Conservation (phyloP, 2,888 invertebrate species). For the Eupithecia tripunctaria region DNA sequence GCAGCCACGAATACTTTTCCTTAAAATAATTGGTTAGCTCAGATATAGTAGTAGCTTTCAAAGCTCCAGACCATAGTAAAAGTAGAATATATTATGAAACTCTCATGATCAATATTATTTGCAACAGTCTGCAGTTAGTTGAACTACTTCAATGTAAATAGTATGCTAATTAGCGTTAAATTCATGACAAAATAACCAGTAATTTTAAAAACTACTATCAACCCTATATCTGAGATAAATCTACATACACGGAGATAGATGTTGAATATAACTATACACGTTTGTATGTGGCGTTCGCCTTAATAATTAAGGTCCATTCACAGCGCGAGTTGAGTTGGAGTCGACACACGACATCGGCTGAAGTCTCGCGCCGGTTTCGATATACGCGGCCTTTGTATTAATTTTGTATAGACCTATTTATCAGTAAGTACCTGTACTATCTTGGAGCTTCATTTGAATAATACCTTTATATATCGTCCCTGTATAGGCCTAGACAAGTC, state of each 20-base stretch:
- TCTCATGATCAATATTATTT: no score
- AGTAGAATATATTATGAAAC: no score
- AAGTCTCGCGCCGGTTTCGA: constrained; percentile 18
- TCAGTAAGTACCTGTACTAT: neutral
- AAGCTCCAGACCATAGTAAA: neutral
- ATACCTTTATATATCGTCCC: neutral
- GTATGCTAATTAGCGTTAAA: no score
- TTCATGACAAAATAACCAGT: neutral
- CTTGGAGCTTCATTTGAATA: neutral
- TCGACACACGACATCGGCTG: constrained; percentile 28
- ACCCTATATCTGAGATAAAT: neutral
- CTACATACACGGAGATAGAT: neutral
- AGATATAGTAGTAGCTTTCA: neutral
- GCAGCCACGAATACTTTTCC: no score
- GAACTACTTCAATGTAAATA: no score
- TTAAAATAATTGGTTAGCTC: no score
- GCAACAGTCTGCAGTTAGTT: no score
- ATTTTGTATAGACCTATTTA: constrained; percentile 16
- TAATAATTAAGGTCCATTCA: constrained; percentile 59
- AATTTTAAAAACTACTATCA: neutral
- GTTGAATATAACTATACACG: neutral
- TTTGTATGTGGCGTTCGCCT: constrained; percentile 39
- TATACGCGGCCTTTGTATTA: constrained; percentile 19
- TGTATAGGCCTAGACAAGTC: neutral
- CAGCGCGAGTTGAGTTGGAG: constrained; percentile 35